Percentiles rank a stretch among this genome's conserved stretches.
Conservation (phyloP, 2,888 invertebrate genomes). For the Emmelina monodactyla region DNA sequence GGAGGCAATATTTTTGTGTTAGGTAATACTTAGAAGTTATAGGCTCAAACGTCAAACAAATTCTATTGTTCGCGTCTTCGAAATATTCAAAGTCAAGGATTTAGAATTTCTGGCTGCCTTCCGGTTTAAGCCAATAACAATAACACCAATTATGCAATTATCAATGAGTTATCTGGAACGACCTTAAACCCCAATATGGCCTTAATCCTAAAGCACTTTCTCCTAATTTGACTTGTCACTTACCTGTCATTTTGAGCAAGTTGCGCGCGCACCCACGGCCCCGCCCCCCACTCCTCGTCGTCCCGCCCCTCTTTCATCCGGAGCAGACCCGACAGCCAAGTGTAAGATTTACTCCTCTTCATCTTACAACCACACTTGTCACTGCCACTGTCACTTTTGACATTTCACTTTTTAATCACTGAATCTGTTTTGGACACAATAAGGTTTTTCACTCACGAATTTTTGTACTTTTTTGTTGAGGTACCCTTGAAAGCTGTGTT, state of each 20-base stretch:
- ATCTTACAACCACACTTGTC: constrained; percentile 24
- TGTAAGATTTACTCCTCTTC: constrained; percentile 59
- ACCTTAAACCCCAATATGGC: too few species aligned
- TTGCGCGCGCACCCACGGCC: constrained; percentile 46
- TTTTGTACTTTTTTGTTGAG: not conserved
- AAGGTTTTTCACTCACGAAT: not conserved
- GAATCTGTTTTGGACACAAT: not conserved
- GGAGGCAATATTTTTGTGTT: too few species aligned
- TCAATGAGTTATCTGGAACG: too few species aligned
- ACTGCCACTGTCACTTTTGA: not conserved
- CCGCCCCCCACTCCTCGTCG: constrained; percentile 49
- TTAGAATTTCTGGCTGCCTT: too few species aligned
- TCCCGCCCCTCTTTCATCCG: constrained; percentile 31
- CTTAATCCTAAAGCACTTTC: too few species aligned
- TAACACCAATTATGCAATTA: too few species aligned
- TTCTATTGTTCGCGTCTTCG: too few species aligned
- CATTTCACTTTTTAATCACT: not conserved
- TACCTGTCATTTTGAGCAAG: constrained; percentile 45
- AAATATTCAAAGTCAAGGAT: too few species aligned
- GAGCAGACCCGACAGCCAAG: constrained; percentile 57
- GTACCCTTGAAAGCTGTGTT: not conserved
- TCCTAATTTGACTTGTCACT: too few species aligned
- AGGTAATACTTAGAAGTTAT: too few species aligned
- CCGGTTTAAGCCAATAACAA: too few species aligned
- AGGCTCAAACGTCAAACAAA: too few species aligned